Percentiles rank a stretch among this genome's conserved stretches.
Conservation (phyloP, 2,113 vertebrate genomes). For the Oxyura jamaicensis region DNA sequence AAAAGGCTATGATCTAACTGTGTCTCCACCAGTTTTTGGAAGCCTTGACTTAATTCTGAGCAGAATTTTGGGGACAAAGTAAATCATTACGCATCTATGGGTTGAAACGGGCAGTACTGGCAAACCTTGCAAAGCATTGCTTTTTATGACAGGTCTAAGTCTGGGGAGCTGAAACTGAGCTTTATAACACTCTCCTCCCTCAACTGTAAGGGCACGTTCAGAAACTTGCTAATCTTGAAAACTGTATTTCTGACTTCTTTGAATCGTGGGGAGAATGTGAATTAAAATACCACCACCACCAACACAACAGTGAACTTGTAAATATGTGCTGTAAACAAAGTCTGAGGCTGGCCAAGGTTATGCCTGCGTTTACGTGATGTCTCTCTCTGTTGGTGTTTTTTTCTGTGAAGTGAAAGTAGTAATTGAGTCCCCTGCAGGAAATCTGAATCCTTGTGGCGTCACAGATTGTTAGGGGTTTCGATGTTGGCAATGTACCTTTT, state of each 20-base stretch:
- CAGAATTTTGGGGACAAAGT: neutral
- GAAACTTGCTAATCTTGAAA: neutral
- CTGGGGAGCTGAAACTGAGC: neutral
- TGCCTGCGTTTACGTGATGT: constrained; percentile 17
- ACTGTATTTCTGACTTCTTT: neutral
- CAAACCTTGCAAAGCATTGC: neutral
- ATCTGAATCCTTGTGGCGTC: constrained; percentile 32
- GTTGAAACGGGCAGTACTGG: neutral
- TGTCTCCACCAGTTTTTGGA: neutral
- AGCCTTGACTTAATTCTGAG: neutral
- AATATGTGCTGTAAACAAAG: constrained; percentile 14
- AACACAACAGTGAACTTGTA: neutral
- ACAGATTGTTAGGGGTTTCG: neutral
- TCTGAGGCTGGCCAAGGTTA: neutral
- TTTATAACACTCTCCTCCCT: neutral
- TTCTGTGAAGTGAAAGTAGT: constrained; percentile 55
- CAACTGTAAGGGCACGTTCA: neutral
- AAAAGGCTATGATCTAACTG: neutral
- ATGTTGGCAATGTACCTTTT: neutral
- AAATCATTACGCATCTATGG: neutral
- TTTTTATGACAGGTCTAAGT: neutral
- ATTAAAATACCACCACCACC: neutral
- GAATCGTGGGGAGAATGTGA: neutral
- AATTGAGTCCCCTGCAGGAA: constrained; percentile 55
- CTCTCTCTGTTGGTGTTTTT: neutral